Base-by-base conservation (phyloP, 2,888 invertebrate genomes). In the Slavum lentiscoides region DNA sequence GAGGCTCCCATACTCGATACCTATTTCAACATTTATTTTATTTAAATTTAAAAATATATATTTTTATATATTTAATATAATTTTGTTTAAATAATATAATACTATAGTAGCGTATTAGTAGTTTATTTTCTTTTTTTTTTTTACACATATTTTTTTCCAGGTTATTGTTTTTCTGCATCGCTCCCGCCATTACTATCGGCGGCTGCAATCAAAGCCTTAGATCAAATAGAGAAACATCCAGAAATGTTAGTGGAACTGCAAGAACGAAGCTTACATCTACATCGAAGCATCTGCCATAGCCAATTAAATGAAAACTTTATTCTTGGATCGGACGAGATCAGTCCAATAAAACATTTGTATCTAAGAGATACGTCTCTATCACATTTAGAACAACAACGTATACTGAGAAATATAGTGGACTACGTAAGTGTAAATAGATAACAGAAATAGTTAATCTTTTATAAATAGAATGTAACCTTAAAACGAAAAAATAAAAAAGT, bases 131-230 rank as follows among this genome's bases (percentile, higher is more conserved):
- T 9, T 43, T 6, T 43, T 43, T 43, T 43, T 9, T 43, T 43
- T 43, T 43, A 43, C 7, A 9, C 6, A 43, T 68, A 68, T 15
- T 17, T 7, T 30, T 15, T 0, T 8, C 59, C 85, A 87, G 94
- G 95, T 0, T 98, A 98, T 86, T 97, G 97, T 87, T 99, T 98
- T 87, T 98, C 98, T 4, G 98, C 98, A 0, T 98, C 98, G 0
- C 87, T 95, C 70, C 98, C 98, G 0, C 98, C 98, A 0, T 91
- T 97, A 87, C 87, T 98, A 84, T 93, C 97, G 0, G 91, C 95
- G 82, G 95, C 96, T 0, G 97, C 96, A 11, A 93, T 93, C 81
- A 90, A 91, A 6, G 92, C 94, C 0, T 86, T 98, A 0, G 90
- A 93, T 83, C 88, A 93, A 0, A 89, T 97, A 83, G 92, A 94